phyloP scores from a whole-genome alignment of 2,113 vertebrate genomes.

The Gila orcuttii region DNA sequence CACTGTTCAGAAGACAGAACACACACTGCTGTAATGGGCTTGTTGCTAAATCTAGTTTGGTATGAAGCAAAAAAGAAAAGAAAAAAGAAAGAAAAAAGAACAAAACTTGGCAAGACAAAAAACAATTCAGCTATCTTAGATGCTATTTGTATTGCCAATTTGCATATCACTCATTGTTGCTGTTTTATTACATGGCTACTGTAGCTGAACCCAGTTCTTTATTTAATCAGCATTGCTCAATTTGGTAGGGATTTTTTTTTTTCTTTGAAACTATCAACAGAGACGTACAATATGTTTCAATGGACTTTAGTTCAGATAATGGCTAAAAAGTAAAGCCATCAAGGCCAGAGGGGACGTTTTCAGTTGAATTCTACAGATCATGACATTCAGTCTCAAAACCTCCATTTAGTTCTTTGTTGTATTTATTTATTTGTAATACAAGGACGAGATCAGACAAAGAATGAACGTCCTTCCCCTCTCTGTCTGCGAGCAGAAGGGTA shows the following conservation, averaged over 20 bases:
- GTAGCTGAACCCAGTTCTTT: slow-evolving; percentile 11
- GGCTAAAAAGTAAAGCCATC: neutral
- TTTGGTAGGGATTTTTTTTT: neutral
- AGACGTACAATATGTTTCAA: neutral
- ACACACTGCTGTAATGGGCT: slow-evolving; percentile 36
- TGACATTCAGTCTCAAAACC: neutral
- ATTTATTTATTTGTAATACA: slow-evolving; percentile 36
- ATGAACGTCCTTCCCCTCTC: neutral
- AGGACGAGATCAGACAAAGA: slow-evolving; percentile 31
- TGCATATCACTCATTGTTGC: neutral
- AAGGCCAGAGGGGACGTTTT: slow-evolving; percentile 23
- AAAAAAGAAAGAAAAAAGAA: neutral
- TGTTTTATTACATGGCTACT: neutral
- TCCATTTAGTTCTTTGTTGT: slow-evolving; percentile 30
- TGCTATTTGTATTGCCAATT: neutral
- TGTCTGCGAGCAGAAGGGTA: neutral
- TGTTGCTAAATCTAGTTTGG: slow-evolving; percentile 34
- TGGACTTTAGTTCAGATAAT: slow-evolving; percentile 9
- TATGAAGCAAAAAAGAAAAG: neutral
- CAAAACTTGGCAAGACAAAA: neutral
- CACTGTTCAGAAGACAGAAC: slow-evolving; percentile 42
- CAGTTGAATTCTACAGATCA: slow-evolving; percentile 24
- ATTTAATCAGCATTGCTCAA: neutral
- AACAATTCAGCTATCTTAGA: neutral
- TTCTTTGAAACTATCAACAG: neutral